A percentile compares a stretch with the other conserved stretches of the same genome.
Evolutionary conservation across 2,888 invertebrate species (phyloP).

Genomic region (Brachyopa scutellaris): DNA sequence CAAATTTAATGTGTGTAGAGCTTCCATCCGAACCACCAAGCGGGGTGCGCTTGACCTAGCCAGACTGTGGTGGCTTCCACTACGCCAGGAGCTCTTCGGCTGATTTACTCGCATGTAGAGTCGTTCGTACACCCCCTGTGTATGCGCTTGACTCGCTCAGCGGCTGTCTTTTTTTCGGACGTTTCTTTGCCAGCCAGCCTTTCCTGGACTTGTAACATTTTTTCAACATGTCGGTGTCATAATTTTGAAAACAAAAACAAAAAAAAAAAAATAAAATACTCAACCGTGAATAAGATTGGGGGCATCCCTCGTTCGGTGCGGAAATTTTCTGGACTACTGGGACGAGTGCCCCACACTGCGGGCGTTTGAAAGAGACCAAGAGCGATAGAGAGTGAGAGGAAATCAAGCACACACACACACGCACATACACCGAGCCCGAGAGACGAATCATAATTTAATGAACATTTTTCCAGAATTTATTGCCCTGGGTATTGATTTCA

Average conservation of each 20-base stretch:
- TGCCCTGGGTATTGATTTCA: conserved; percentile 82
- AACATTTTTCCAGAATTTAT: conserved; percentile 81
- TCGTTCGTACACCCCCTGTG: conserved; percentile 17
- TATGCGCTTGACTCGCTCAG: conserved; percentile 52
- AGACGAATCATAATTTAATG: conserved; percentile 78
- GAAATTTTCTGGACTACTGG: conserved; percentile 68
- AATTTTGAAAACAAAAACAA: conserved; percentile 60
- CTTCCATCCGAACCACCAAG: conserved; percentile 54
- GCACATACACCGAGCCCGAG: no score
- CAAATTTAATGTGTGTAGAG: conserved; percentile 59
- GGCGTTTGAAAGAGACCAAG: conserved; percentile 47
- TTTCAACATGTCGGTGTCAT: conserved; percentile 71
- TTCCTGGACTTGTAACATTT: conserved; percentile 59
- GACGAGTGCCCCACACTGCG: conserved; percentile 39
- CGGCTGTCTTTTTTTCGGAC: conserved; percentile 59
- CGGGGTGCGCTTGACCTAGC: conserved; percentile 36
- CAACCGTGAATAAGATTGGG: conserved; percentile 45
- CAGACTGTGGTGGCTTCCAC: conserved; percentile 32
- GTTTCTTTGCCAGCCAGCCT: neutral
- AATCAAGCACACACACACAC: conserved; percentile 17
- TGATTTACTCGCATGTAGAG: conserved; percentile 52
- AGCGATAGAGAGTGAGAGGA: conserved; percentile 5
- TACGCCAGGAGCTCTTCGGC: conserved; percentile 52
- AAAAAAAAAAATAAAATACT: conserved; percentile 22
- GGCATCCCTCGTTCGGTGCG: conserved; percentile 62